A percentile compares a stretch with the other conserved stretches of the same genome.
phyloP scores from a whole-genome alignment of 1,140 invertebrate genomes.

The Drosophila ananassae region DNA sequence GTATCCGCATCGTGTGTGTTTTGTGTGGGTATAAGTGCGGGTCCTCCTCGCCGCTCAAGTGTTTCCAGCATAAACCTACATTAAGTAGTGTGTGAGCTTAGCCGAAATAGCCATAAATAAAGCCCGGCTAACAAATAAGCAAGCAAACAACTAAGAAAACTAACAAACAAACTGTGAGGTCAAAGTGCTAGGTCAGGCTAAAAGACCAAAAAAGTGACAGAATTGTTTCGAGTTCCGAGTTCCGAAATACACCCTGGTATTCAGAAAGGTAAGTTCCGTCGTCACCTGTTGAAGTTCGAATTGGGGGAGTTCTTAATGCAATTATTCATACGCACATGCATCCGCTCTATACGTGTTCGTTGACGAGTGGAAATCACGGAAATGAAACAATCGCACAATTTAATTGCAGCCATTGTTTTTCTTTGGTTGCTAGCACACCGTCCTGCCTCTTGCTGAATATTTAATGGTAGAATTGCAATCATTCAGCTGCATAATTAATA shows the following conservation, averaged over 20 bases:
- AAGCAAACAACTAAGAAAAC: slow-evolving; percentile 10
- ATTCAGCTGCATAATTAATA: slow-evolving; percentile 79
- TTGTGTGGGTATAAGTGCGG: slow-evolving; percentile 1
- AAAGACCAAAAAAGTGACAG: slow-evolving; percentile 18
- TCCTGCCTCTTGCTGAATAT: slow-evolving; percentile 32
- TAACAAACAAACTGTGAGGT: slow-evolving; percentile 30
- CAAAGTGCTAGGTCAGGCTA: slow-evolving; percentile 45
- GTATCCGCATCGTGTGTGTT: slow-evolving; percentile 30
- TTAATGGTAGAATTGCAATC: slow-evolving; percentile 68
- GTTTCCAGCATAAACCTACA: not conserved
- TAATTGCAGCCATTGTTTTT: slow-evolving; percentile 51
- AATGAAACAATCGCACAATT: slow-evolving; percentile 36
- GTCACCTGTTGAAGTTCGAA: slow-evolving; percentile 38
- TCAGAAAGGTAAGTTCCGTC: slow-evolving; percentile 26
- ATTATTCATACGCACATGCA: slow-evolving; percentile 36
- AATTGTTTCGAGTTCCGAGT: not conserved
- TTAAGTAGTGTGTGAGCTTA: slow-evolving; percentile 26
- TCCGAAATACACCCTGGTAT: slow-evolving; percentile 1
- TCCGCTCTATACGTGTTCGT: not conserved
- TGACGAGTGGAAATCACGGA: slow-evolving; percentile 37
- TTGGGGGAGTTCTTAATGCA: slow-evolving; percentile 14
- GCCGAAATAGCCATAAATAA: slow-evolving; percentile 45
- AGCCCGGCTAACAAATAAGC: slow-evolving; percentile 39
- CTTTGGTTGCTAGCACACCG: slow-evolving; percentile 5
- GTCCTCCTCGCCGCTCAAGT: slow-evolving; percentile 1